Evolutionary conservation across 2,113 vertebrate genomes (phyloP).

Genomic region (Rhadina sibilatrix): DNA sequence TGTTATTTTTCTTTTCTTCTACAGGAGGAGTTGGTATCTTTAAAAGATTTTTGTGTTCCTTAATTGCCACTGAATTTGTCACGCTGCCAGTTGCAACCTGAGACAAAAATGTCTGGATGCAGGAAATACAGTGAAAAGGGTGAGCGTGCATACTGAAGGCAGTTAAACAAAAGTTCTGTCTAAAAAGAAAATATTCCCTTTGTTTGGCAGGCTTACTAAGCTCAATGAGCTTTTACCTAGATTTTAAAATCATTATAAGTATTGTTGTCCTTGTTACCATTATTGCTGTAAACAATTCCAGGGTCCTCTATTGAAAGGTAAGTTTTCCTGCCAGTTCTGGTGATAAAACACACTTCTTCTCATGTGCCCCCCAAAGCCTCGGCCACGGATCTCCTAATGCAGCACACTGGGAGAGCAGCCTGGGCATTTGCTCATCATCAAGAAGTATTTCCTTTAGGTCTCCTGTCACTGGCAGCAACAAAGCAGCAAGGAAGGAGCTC

Average conservation of each 20-base stretch:
- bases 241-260: neutral
- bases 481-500: conserved; percentile 59
- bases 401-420: conserved; percentile 19
- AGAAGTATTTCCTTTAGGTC: conserved; percentile 18
- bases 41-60: neutral
- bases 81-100: neutral
- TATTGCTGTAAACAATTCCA: neutral
- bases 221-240: neutral
- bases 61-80: conserved; percentile 10
- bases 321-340: neutral
- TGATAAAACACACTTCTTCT: neutral
- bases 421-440: conserved; percentile 60
- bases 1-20: neutral
- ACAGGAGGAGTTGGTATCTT: neutral
- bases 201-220: neutral
- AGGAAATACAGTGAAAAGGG: neutral
- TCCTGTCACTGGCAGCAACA: conserved; percentile 67
- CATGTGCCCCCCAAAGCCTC: neutral
- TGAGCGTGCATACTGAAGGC: neutral
- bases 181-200: neutral
- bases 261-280: neutral
- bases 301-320: neutral
- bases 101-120: neutral
- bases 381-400: neutral
- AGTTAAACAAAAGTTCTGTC: neutral